A percentile compares a stretch with the other conserved stretches of the same genome.
Conservation (phyloP, 2,888 invertebrate species). For the Anorthoa munda region DNA sequence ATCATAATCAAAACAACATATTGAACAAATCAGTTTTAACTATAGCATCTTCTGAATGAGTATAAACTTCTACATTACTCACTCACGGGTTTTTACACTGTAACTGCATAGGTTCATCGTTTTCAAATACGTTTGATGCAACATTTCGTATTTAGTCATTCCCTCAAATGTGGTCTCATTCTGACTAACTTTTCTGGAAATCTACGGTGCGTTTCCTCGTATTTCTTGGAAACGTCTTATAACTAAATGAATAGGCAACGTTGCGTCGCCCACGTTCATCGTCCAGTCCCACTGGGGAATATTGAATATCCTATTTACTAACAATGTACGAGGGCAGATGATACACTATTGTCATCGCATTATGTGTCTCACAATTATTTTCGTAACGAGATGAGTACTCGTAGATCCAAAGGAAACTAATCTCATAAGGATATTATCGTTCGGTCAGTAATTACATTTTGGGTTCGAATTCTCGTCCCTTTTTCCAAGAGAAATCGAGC, state of each 20-base stretch:
- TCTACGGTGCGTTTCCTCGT: constrained; percentile 63
- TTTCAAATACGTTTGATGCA: constrained; percentile 35
- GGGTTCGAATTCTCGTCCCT: constrained; percentile 39
- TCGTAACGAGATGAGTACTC: constrained; percentile 40
- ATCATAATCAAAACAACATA: constrained; percentile 48
- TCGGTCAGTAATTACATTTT: constrained; percentile 55
- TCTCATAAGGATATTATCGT: constrained; percentile 47
- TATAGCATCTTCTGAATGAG: constrained; percentile 34
- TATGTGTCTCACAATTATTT: constrained; percentile 47
- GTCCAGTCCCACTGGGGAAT: constrained; percentile 44
- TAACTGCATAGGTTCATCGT: constrained; percentile 7
- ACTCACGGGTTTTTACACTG: constrained; percentile 48
- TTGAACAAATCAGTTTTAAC: constrained; percentile 32
- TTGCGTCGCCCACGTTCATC: constrained; percentile 58
- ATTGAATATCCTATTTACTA: constrained; percentile 63
- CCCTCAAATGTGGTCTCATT: constrained; percentile 67
- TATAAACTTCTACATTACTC: constrained; percentile 37
- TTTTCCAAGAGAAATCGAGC: constrained; percentile 46
- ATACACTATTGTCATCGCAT: constrained; percentile 47
- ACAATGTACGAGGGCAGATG: constrained; percentile 56
- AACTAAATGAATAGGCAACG: constrained; percentile 64
- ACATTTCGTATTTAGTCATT: constrained; percentile 54
- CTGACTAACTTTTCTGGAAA: constrained; percentile 58
- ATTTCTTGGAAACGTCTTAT: constrained; percentile 64
- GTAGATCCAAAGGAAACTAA: constrained; percentile 41